A percentile compares a stretch with the other conserved stretches of the same genome.
Evolutionary conservation across 2,888 invertebrate species (phyloP).

Genomic region (Zhengitettix transpicula): DNA sequence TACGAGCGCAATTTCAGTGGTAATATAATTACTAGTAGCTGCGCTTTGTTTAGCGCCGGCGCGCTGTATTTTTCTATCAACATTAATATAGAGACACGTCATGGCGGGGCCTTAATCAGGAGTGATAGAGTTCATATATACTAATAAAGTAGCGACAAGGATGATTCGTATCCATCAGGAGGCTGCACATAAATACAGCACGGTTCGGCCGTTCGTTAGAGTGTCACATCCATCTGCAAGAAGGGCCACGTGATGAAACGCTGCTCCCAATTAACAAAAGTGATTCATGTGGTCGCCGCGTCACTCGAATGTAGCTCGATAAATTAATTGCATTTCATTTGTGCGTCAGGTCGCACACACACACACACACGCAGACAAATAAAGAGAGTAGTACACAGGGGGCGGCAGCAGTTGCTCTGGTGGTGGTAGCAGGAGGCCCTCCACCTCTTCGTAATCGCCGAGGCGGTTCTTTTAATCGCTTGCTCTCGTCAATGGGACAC

Average conservation of each 20-base stretch:
- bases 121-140: not conserved
- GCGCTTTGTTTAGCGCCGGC: not conserved
- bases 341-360: not conserved
- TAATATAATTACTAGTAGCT: not conserved
- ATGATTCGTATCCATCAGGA: conserved; percentile 9
- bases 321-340: conserved; percentile 8
- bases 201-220: not conserved
- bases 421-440: no score
- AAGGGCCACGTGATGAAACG: conserved; percentile 5
- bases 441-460: no score
- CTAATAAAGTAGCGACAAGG: not conserved
- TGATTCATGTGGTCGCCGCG: conserved; percentile 7
- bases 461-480: no score
- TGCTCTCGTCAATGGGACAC: no score
- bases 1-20: not conserved
- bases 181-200: conserved; percentile 8
- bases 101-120: not conserved
- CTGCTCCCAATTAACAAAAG: conserved; percentile 6
- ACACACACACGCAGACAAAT: no score
- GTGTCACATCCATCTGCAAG: conserved; percentile 2
- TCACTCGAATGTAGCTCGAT: conserved; percentile 4
- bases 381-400: no score
- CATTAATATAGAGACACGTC: not conserved
- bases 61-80: conserved; percentile 1
- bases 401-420: no score